Base-by-base conservation (phyloP, 2,113 vertebrate genomes). In the Ptilonorhynchus violaceus region DNA sequence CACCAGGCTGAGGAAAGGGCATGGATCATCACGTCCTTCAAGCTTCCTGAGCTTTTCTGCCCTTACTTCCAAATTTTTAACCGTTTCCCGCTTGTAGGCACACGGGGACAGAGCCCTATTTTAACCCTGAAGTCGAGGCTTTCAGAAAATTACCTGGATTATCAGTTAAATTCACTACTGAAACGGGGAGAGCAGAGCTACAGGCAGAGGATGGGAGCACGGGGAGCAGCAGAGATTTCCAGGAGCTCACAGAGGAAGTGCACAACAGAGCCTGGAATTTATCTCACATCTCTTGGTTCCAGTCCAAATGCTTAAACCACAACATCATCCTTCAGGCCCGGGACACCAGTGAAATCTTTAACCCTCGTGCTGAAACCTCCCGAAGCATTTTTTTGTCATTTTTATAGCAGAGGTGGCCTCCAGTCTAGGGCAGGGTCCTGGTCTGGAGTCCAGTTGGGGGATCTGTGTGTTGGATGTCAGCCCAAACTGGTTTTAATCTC, bases 241-340 rank as follows among this genome's bases (percentile, higher is more conserved):
- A 92, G 89, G 73, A 76, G 85, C 75, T 62, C 69, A 37, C 41
- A 88, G 77, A 96, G 92, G 92, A 96, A 96, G 62, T 30, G 77
- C 68, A 59, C 80, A 70, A 20, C 80, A 66, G 69, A 47, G 89
- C 78, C 82, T 92, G 89, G 93, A 86, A 95, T 96, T 92, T 52
- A 27, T 96, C 92, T 85, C 93, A 27, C 92, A 73, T 96, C 92
- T 88, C 67, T 50, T 96, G 96, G 78, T 69, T 35, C 81, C 75
- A 68, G 31, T 62, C 94, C 96, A 96, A 92, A 89, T 79, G 87
- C 27, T 88, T 92, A 11, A 93, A 77, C 19, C 89, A 55, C 89
- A 39, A 73, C 78, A 92, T 95, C 93, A 95, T 88, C 82, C 87
- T 72, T 44, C 77, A 76, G 81, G 85, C 74, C 62, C 73, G 69